Evolutionary conservation across 2,113 vertebrate genomes (phyloP).

Genomic region (Recurvirostra avosetta): DNA sequence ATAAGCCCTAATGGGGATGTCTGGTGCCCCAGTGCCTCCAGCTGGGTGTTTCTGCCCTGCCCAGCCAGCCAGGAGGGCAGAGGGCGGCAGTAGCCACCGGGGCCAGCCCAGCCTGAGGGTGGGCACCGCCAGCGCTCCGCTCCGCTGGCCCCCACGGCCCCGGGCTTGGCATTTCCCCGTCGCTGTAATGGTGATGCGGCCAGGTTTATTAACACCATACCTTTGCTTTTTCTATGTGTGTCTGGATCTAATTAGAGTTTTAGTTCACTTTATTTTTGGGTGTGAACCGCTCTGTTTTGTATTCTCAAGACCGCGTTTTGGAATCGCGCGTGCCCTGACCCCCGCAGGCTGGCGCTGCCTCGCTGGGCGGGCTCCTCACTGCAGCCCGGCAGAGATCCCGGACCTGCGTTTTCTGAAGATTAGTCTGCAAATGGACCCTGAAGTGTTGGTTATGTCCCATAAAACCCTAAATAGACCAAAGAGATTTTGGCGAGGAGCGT

Average conservation of each 20-base stretch:
- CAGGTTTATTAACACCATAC: too few relatives aligned
- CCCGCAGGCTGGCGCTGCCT: background rate
- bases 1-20: fast-evolving
- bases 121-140: background rate
- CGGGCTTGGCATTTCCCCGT: background rate
- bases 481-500: background rate
- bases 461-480: background rate
- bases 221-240: background rate
- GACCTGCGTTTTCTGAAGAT: fast-evolving
- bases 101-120: background rate
- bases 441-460: background rate
- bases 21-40: background rate
- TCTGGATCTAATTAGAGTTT: background rate
- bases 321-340: fast-evolving
- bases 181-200: background rate
- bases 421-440: background rate
- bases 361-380: fast-evolving
- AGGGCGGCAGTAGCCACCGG: too few relatives aligned
- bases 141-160: background rate
- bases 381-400: background rate
- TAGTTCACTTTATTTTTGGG: fast-evolving
- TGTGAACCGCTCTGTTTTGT: fast-evolving
- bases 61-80: too few relatives aligned
- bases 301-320: fast-evolving
- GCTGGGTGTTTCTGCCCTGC: background rate